A percentile compares a stretch with the other conserved stretches of the same genome.
These are phyloP conservation scores for Drosophila demipolita DNA, from an alignment of 2,888 invertebrate species.

Conservation along the genomic window DNA sequence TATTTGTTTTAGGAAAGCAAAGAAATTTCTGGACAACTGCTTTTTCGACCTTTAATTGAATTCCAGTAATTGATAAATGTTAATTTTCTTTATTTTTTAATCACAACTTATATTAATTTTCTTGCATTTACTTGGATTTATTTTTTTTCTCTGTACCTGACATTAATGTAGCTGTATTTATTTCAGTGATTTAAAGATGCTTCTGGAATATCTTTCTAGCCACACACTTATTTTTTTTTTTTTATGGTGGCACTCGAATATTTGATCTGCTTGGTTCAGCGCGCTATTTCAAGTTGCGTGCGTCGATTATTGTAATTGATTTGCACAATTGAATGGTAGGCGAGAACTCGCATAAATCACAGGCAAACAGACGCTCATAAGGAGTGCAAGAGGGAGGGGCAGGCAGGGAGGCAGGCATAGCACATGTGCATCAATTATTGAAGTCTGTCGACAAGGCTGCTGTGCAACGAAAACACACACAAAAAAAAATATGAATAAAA, in stretches of 20 bases:
- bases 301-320: constrained; percentile 79
- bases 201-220: not conserved
- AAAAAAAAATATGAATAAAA: constrained; percentile 6
- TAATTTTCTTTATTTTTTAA: not conserved
- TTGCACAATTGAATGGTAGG: constrained; percentile 76
- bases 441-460: constrained; percentile 39
- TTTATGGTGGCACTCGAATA: constrained; percentile 3
- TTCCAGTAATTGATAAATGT: not conserved
- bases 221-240: constrained; percentile 1
- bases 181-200: not conserved
- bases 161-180: not conserved
- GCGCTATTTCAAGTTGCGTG: constrained; percentile 63
- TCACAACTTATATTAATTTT: not conserved
- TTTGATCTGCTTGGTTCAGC: constrained; percentile 52
- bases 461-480: constrained; percentile 31
- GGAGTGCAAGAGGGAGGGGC: too few species aligned
- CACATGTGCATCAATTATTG: constrained; percentile 70
- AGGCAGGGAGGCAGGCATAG: constrained; percentile 2
- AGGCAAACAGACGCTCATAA: constrained; percentile 22
- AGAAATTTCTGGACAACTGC: too few species aligned
- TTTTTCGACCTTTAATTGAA: not conserved
- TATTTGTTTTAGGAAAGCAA: not conserved
- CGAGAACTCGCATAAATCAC: constrained; percentile 75
- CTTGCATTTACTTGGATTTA: not conserved
- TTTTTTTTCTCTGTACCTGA: not conserved